Evolutionary conservation across 2,888 invertebrate species (phyloP), one percentile per base, ranked within the genome.

Genomic region (Dolichopus griseipennis): DNA sequence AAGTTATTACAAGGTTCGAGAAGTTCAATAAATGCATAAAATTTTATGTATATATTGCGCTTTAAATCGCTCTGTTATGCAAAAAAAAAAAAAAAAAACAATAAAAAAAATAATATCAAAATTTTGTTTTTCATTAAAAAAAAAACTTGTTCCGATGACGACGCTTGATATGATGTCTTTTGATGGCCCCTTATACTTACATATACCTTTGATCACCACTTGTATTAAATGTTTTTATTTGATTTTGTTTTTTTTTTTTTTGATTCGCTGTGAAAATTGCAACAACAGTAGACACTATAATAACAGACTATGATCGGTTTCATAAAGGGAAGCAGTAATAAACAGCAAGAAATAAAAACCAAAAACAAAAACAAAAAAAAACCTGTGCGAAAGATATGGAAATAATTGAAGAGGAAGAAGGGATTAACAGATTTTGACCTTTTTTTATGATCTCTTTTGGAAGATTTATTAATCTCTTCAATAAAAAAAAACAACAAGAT

Each of bases 21-120:
- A 18, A 52, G 52, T 52, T 52, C 52, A 52, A 52, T 52, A 52
- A 52, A 52, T 52, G 52, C 52, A 52, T 52, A 52, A 52, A 52
- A 52, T 52, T 52, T 52, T 52, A 52, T 52, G 52, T 52, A 52
- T 52, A 52, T 52, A 52, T 52, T 52, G 52, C 52, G 52, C 52
- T 52, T 52, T 52, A 52, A 52, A 18, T 52, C 52, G 12, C 18
- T 52, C 9, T 37, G 37, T 37, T 37, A 37, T 37, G 27, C 27
- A 27, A 27, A 27, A 27, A 27, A 27, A 27, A 27, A 27, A 27
- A 27, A 27, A 27, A 27, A 27, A 27, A 27, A 27, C 2, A 4
- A 4, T 4, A 27, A 27, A 27, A 27, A 27, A 10, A 12, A 10
- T 37, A 18, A 6, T 15, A 52, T 52, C 6, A 12, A 52, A 18